Conservation (phyloP, 2,888 invertebrate species). For the Parelbella ahira region DNA sequence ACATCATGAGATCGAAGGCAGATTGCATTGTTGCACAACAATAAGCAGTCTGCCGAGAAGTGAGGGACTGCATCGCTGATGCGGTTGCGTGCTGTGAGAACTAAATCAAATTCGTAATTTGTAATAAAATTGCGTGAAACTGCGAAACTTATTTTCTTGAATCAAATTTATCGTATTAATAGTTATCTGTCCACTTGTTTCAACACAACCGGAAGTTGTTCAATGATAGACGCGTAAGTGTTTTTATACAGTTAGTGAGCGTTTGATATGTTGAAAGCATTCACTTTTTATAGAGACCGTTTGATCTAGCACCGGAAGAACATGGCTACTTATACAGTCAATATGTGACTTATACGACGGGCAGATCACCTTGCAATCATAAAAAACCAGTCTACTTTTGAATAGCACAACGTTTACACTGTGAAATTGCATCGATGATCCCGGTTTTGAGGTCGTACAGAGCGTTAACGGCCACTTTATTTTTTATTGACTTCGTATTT, state of each 20-base stretch:
- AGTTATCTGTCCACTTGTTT: too few species aligned
- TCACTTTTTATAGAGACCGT: neutral
- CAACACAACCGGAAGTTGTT: neutral
- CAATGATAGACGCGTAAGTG: too few species aligned
- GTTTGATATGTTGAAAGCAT: too few species aligned
- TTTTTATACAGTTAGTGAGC: too few species aligned
- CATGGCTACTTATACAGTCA: neutral
- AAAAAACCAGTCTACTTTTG: constrained; percentile 51
- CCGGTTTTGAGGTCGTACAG: constrained; percentile 43
- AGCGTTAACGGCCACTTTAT: constrained; percentile 28
- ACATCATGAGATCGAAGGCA: constrained; percentile 60
- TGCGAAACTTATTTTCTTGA: constrained; percentile 26
- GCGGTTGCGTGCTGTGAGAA: constrained; percentile 70
- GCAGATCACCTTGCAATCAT: constrained; percentile 52
- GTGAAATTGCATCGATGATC: constrained; percentile 43
- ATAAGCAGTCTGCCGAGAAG: constrained; percentile 59
- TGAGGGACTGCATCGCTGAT: constrained; percentile 56
- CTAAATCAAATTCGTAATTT: constrained; percentile 66
- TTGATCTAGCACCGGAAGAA: constrained; percentile 40
- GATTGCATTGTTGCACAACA: constrained; percentile 72
- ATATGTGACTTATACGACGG: constrained; percentile 38
- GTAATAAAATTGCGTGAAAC: constrained; percentile 47
- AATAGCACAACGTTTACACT: constrained; percentile 39
- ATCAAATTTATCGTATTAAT: constrained; percentile 25
- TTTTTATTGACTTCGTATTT: constrained; percentile 27